Percentiles rank a stretch among this genome's conserved stretches.
phyloP scores from a whole-genome alignment of 2,797 vertebrate genomes.

The Anguilla anguilla region DNA sequence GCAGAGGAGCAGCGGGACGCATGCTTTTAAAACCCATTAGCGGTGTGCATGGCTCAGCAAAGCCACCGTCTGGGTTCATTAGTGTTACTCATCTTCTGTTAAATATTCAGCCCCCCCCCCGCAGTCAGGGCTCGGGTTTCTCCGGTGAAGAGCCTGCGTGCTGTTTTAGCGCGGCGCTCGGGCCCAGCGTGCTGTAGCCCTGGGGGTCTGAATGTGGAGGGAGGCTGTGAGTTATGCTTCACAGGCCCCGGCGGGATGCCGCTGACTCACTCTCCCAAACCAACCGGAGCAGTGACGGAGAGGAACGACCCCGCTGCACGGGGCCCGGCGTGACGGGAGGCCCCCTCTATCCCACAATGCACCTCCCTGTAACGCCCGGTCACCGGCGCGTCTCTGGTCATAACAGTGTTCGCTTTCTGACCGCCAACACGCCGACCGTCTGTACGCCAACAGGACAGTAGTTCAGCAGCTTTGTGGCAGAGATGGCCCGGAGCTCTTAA shows the following conservation, averaged over 20 bases:
- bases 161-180: not conserved
- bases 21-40: constrained; percentile 2
- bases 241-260: constrained; percentile 35
- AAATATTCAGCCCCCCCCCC: not conserved
- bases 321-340: constrained; percentile 55
- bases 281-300: constrained; percentile 60
- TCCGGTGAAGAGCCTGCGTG: not conserved
- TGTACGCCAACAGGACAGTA: not conserved
- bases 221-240: constrained; percentile 46
- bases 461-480: not conserved
- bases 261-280: constrained; percentile 25
- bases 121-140: not conserved
- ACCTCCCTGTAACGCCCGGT: constrained; percentile 24
- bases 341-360: constrained; percentile 16
- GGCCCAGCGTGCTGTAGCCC: not conserved
- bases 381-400: not conserved
- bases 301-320: constrained; percentile 66
- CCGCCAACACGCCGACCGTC: not conserved
- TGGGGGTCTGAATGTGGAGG: constrained; percentile 57
- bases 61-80: not conserved
- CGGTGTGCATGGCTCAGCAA: not conserved
- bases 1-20: not conserved
- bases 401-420: constrained; percentile 33
- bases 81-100: not conserved
- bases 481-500: not conserved